Evolutionary conservation across 64 coral and sea anemone species (phyloP), one percentile per base, ranked within the genome.

Genomic region (Catalaphyllia jardinei): DNA sequence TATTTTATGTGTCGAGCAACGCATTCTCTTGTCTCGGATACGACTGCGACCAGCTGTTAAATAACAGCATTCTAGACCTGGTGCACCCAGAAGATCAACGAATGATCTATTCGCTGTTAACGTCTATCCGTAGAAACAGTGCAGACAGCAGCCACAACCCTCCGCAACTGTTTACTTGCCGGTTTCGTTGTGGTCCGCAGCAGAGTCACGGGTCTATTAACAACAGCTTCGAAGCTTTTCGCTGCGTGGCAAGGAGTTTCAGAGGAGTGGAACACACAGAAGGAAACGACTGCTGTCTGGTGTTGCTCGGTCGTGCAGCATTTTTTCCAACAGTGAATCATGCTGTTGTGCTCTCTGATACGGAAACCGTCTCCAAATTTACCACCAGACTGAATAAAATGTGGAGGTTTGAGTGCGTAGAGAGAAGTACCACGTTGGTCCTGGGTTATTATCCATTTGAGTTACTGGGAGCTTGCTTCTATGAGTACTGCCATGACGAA

Each of bases 361-460:
- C 42, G 51, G 74, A 19, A 31, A 74, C 20, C 18, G 83, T 52
- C 59, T 92, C 31, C 29, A 84, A 71, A 35, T 92, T 64, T 60
- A 86, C 59, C 29, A 76, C 63, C 1, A 69, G 81, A 14, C 8
- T 85, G 33, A 31, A 85, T 31, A 85, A 85, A 46, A 49, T 71
- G 35, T 85, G 81, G 90, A 92, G 59, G 38, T 92, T 62, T 15
- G 51, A 65, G 17, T 71, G 64, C 60, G 72, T 92, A 11, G 90
- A 87, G 51, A 57, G 73, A 12, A 78, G 80, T 46, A 74, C 62
- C 31, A 50, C 86, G 2, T 67, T 67, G 27, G 46, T 92, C 4
- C 42, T 92, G 24, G 90, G 90, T 4, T 92, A 89, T 54, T 63
- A n/a, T 30, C 75, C 87, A 18, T n/a, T 24, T 10, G 87, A 89